Evolutionary conservation across 2,888 invertebrate genomes (phyloP), one percentile per base, ranked within the genome.

Genomic region (Melieria omissa): DNA sequence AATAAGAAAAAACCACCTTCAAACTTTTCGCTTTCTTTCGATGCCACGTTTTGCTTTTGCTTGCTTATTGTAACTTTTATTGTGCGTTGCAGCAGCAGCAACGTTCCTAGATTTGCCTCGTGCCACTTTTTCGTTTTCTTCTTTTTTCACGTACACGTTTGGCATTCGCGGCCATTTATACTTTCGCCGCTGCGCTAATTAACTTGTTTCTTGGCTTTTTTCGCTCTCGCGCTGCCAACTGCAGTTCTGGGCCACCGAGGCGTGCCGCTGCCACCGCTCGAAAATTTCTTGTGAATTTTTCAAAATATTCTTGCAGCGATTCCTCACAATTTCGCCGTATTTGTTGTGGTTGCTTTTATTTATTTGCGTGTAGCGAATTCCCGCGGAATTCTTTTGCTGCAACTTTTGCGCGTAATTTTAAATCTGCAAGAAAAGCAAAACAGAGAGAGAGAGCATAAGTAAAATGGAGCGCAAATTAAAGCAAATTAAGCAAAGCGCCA

Each of bases 121-220:
- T 46, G 46, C 29, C 29, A 14, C 54, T 8, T 6, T 1, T 41
- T 58, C 10, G 55, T 57, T 58, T 60, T 74, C 67, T 72, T 70
- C 68, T 72, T 76, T 75, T 74, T 71, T 71, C 74, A 73, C 76
- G 70, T 64, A 62, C 69, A 62, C 70, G 70, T 61, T 74, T 65
- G 55, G 61, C 65, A 70, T 63, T 60, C 69, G 60, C 60, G 71
- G 70, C 70, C 54, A 70, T 57, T 60, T 68, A 73, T 55, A 68
- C 73, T 73, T 75, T 66, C 46, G 16, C 12, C 45, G 55, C 47
- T 29, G 29, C 70, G 68, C 75, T 79, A 78, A 78, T 78, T 78
- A 79, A 77, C 75, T 77, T 76, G 75, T 76, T 77, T 74, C 76
- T 73, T 29, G 29, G 29, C 29, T 2, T 29, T 29, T 29, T 29